phyloP scores from a whole-genome alignment of 2,797 vertebrate genomes.

The Phoxinus dragarum region DNA sequence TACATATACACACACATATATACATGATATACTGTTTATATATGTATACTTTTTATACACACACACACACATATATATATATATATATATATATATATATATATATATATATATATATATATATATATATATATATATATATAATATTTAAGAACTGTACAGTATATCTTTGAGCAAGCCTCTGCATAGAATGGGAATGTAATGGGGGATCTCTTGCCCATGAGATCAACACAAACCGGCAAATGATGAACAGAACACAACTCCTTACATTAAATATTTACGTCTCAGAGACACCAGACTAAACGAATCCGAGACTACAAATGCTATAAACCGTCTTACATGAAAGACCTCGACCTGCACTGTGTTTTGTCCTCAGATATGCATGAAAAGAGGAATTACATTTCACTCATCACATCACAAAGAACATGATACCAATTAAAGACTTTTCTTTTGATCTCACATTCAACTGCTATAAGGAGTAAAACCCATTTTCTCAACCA shows the following conservation, averaged over 20 bases:
- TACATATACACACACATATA: no score
- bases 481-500: constrained; percentile 35
- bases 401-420: constrained; percentile 24
- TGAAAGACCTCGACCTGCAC: neutral
- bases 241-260: neutral
- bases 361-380: neutral
- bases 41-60: no score
- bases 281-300: neutral
- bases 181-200: neutral
- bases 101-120: no score
- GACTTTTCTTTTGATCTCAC: constrained; percentile 24
- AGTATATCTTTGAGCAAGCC: neutral
- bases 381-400: constrained; percentile 3
- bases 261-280: neutral
- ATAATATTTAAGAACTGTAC: neutral
- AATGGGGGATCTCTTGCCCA: constrained; percentile 36
- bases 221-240: neutral
- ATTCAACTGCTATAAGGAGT: neutral
- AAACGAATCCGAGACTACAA: neutral
- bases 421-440: constrained; percentile 32
- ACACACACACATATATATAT: no score
- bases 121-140: no score
- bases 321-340: neutral
- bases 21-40: no score
- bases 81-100: no score